Evolutionary conservation across 92 coral and sea anemone genomes (phyloP).

Genomic region (Pocillopora grandis): DNA sequence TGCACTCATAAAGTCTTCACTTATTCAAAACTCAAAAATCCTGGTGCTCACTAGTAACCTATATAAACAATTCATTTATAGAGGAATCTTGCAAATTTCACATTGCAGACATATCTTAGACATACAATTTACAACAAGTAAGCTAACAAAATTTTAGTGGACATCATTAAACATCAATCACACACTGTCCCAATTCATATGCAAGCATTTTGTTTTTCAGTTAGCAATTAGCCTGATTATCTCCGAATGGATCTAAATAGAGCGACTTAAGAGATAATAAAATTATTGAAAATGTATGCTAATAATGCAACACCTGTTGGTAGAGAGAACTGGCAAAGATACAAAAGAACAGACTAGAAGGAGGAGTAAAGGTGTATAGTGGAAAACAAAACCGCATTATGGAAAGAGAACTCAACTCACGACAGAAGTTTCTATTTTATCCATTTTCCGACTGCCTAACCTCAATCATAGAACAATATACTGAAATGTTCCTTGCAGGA

Average conservation of each 20-base stretch:
- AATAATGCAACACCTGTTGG: conserved; percentile 25
- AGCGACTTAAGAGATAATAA: conserved; percentile 33
- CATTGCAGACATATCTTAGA: too few relatives aligned
- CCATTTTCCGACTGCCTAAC: not conserved
- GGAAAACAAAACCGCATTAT: conserved; percentile 2
- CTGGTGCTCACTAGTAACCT: too few relatives aligned
- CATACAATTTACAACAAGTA: too few relatives aligned
- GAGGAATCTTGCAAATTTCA: too few relatives aligned
- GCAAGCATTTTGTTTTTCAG: conserved; percentile 28
- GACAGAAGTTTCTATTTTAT: not conserved
- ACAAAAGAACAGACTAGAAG: not conserved
- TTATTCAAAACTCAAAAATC: too few relatives aligned
- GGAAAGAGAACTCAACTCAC: not conserved
- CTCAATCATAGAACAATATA: not conserved
- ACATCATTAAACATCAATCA: not conserved
- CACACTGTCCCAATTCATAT: not conserved
- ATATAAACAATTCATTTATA: too few relatives aligned
- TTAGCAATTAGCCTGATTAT: conserved; percentile 25
- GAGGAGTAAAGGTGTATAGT: conserved; percentile 8
- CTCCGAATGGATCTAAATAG: conserved; percentile 31
- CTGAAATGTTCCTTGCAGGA: conserved; percentile 15
- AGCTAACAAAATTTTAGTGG: too few relatives aligned
- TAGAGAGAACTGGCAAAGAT: not conserved
- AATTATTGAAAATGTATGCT: conserved; percentile 20
- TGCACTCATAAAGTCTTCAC: too few relatives aligned